These are phyloP conservation scores for Nomada lathburiana DNA, from an alignment of 2,888 invertebrate species.

Conservation along the genomic window DNA sequence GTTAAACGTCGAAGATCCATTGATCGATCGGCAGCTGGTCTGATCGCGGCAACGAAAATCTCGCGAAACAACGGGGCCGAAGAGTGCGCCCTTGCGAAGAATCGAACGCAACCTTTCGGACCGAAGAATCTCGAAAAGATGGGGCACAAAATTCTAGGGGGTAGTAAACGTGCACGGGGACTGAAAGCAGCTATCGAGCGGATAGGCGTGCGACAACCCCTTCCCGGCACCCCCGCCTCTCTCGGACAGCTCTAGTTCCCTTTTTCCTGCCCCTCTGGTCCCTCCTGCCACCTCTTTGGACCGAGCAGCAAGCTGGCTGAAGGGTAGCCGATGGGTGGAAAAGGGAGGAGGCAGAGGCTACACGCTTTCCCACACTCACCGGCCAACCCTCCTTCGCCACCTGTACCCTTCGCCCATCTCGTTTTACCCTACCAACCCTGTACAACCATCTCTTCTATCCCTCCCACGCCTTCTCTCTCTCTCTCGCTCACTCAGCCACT, in stretches of 20 bases:
- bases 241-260: constrained; percentile 65
- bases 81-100: background rate
- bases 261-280: constrained; percentile 70
- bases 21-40: background rate
- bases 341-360: constrained; percentile 74
- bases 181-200: constrained; percentile 84
- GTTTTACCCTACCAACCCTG: constrained; percentile 62
- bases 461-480: constrained; percentile 6
- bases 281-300: constrained; percentile 63
- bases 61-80: background rate
- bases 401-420: constrained; percentile 70
- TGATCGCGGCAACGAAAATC: background rate
- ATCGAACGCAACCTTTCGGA: constrained; percentile 14
- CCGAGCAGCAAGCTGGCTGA: constrained; percentile 65
- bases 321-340: constrained; percentile 69
- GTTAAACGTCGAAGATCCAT: background rate
- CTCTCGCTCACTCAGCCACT: too few species aligned
- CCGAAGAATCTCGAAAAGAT: constrained; percentile 60
- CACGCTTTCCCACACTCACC: constrained; percentile 79
- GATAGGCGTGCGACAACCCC: constrained; percentile 81
- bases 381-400: constrained; percentile 61
- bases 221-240: constrained; percentile 61
- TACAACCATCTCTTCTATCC: constrained; percentile 26
- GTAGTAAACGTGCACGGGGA: constrained; percentile 78
- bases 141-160: constrained; percentile 70